These are phyloP conservation scores for Melinaea marsaeus DNA, from an alignment of 2,888 invertebrate species.

Conservation along the genomic window DNA sequence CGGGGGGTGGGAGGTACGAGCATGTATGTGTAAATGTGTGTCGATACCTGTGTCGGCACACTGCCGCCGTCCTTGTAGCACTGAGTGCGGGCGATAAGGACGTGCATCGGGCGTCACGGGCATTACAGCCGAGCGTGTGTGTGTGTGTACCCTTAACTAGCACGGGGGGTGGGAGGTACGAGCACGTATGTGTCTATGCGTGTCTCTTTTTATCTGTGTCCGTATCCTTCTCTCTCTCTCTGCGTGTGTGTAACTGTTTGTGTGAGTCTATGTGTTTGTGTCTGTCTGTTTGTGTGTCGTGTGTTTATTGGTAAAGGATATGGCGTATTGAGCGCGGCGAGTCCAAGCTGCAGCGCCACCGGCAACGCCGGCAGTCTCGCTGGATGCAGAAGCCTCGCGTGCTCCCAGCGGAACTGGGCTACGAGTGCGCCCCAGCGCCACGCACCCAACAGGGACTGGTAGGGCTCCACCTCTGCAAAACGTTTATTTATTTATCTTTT, in stretches of 20 bases:
- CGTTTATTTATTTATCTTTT: background rate
- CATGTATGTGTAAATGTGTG: background rate
- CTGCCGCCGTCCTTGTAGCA: slow-evolving; percentile 84
- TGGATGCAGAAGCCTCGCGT: slow-evolving; percentile 95
- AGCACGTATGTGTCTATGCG: too few relatives aligned
- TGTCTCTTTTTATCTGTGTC: background rate
- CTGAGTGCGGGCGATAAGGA: slow-evolving; percentile 74
- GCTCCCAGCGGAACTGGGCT: slow-evolving; percentile 94
- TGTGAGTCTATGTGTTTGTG: background rate
- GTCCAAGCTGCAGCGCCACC: slow-evolving; percentile 92
- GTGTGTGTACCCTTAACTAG: too few relatives aligned
- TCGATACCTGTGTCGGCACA: slow-evolving; percentile 86
- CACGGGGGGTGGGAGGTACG: too few relatives aligned
- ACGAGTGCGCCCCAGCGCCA: slow-evolving; percentile 90
- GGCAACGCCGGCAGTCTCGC: slow-evolving; percentile 94
- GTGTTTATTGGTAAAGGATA: slow-evolving; percentile 72
- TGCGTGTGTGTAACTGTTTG: background rate
- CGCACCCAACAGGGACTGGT: slow-evolving; percentile 81
- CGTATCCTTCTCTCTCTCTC: background rate
- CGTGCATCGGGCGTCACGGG: background rate
- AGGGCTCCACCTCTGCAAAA: slow-evolving; percentile 80
- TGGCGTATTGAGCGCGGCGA: slow-evolving; percentile 97
- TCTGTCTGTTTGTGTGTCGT: background rate
- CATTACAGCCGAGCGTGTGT: background rate
- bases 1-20: background rate